Evolutionary conservation across 2,797 vertebrate species (phyloP).

Genomic region (Simalia tracyae): DNA sequence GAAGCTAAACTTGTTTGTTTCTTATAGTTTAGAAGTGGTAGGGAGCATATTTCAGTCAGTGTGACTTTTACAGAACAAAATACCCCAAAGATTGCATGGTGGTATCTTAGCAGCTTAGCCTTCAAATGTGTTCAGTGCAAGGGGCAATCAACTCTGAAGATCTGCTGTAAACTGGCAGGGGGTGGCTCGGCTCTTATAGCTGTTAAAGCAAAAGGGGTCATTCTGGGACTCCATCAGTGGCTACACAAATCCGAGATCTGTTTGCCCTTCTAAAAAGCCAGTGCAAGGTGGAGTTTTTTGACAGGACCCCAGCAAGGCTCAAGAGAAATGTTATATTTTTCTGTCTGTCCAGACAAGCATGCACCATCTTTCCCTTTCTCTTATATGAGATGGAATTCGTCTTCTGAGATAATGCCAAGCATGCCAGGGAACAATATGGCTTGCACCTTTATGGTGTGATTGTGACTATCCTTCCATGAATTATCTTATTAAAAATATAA

Average conservation of each 20-base stretch:
- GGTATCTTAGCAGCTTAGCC: background rate
- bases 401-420: background rate
- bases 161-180: no score
- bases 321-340: background rate
- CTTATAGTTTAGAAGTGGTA: background rate
- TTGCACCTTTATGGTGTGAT: background rate
- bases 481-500: background rate
- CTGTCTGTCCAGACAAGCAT: background rate
- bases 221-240: background rate
- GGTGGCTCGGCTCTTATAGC: no score
- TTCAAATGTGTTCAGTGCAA: background rate
- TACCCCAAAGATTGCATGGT: background rate
- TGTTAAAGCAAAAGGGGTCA: background rate
- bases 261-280: background rate
- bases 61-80: background rate
- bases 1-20: background rate
- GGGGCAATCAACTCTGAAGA: background rate
- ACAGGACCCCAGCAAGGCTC: background rate
- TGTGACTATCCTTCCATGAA: background rate
- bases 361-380: background rate
- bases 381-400: background rate
- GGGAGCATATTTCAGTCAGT: background rate
- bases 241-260: no score
- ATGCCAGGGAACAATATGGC: background rate
- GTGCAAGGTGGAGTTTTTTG: background rate